phyloP scores from a whole-genome alignment of 2,888 invertebrate species.

The Noctua janthina region DNA sequence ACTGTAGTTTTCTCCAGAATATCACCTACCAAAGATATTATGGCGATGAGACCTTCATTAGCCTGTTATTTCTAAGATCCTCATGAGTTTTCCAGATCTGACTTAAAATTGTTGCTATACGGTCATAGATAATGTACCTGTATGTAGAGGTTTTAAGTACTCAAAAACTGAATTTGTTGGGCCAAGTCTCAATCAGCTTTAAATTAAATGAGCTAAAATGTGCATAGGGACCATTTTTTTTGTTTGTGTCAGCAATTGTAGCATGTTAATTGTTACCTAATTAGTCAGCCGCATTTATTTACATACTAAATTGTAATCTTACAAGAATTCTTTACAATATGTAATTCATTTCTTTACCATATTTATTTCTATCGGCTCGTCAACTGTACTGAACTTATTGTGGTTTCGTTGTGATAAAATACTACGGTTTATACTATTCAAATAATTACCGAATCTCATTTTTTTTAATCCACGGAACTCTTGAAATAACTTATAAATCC shows the following conservation, averaged over 20 bases:
- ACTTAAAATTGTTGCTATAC: neutral
- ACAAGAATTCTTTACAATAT: neutral
- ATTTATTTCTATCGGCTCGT: neutral
- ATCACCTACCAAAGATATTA: neutral
- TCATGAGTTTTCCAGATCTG: neutral
- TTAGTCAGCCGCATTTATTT: conserved; percentile 4
- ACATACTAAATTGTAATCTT: neutral
- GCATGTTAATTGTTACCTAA: conserved; percentile 15
- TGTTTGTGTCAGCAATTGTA: conserved; percentile 7
- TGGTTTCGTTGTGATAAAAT: neutral
- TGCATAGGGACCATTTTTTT: neutral
- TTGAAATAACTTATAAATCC: conserved; percentile 11
- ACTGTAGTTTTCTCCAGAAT: neutral
- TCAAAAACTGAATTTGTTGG: neutral
- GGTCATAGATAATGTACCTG: neutral
- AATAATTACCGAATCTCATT: neutral
- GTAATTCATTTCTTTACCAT: conserved; percentile 12
- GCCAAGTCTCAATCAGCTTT: neutral
- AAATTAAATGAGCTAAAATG: conserved; percentile 9
- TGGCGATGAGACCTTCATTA: neutral
- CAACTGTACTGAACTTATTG: neutral
- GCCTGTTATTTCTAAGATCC: neutral
- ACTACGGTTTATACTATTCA: neutral
- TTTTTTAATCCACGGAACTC: neutral
- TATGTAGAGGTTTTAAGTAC: neutral